Base-by-base conservation (phyloP, 2,888 invertebrate genomes). In the Pheosia tremula region DNA sequence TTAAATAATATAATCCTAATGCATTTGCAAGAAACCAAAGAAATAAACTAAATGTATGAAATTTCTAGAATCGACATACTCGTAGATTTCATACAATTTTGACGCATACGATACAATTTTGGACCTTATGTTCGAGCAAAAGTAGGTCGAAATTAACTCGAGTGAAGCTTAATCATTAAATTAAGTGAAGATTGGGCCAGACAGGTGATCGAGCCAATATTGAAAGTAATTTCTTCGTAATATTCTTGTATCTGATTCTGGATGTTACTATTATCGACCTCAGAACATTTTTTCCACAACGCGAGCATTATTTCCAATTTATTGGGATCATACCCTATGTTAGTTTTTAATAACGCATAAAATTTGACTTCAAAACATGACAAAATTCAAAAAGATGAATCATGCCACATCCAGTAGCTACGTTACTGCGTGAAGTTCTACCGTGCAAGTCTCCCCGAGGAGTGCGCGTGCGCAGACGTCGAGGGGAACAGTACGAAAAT, bases 401-500 rank as follows among this genome's bases (percentile, higher is more conserved):
- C 63, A 69, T 59, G 24, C 38, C 60, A 61, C 62, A 60, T 74
- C 67, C 68, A 75, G 65, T 69, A 64, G 59, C 24, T 24, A 24
- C 24, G 68, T 68, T 71, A 84, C 87, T 70, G 83, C 87, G 89
- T 89, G 87, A 90, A 89, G 87, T 86, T 80, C 77, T 73, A 76
- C 76, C 74, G 78, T 79, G 73, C 61, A 81, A 80, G 78, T 77
- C 78, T 81, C 83, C 77, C 74, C 61, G 71, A 72, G 76, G 74
- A 73, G 76, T 77, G 86, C 85, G 87, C 86, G 80, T 81, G 84
- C 86, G 85, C 84, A 74, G 69, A 66, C 75, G 73, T 60, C 75
- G 85, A 85, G 89, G 89, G 90, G 88, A 84, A 80, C 65, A 54
- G 83, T 81, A 79, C 88, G 77, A 80, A 91, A 91, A 91, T 91